phyloP scores from a whole-genome alignment of 2,888 invertebrate species.

The Hymenopus coronatus region DNA sequence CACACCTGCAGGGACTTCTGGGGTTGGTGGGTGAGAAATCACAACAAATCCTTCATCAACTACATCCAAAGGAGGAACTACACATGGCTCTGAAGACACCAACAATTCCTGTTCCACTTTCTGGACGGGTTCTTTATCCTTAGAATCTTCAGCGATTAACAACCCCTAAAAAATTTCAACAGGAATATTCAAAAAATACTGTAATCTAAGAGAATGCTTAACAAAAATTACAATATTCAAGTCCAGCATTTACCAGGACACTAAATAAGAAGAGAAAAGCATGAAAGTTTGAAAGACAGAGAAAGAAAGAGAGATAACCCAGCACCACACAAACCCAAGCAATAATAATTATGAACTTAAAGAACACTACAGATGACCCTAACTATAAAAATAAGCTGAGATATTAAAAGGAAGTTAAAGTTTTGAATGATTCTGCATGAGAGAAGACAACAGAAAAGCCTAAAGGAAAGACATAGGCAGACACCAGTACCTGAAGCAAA shows the following conservation, averaged over 20 bases:
- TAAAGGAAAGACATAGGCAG: background rate
- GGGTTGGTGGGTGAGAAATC: slow-evolving; percentile 22
- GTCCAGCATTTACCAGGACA: background rate
- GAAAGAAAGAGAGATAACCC: background rate
- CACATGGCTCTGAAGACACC: slow-evolving; percentile 12
- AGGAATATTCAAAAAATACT: background rate
- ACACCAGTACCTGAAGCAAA: slow-evolving; percentile 34
- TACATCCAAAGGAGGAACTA: slow-evolving; percentile 14
- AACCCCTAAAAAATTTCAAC: slow-evolving; percentile 28
- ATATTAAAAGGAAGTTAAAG: background rate
- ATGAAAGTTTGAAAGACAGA: background rate
- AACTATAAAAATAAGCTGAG: background rate
- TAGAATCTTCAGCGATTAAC: slow-evolving; percentile 27
- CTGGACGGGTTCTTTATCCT: slow-evolving; percentile 19
- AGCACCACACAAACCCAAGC: background rate
- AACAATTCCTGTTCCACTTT: slow-evolving; percentile 21
- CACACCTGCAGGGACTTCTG: background rate
- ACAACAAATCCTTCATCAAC: slow-evolving; percentile 30
- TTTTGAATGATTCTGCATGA: background rate
- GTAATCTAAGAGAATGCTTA: background rate
- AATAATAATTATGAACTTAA: background rate
- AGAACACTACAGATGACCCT: background rate
- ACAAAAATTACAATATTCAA: background rate
- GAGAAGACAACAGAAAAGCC: slow-evolving; percentile 2
- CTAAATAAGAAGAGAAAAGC: background rate